phyloP scores from a whole-genome alignment of 2,113 vertebrate species.

The Lota lota region DNA sequence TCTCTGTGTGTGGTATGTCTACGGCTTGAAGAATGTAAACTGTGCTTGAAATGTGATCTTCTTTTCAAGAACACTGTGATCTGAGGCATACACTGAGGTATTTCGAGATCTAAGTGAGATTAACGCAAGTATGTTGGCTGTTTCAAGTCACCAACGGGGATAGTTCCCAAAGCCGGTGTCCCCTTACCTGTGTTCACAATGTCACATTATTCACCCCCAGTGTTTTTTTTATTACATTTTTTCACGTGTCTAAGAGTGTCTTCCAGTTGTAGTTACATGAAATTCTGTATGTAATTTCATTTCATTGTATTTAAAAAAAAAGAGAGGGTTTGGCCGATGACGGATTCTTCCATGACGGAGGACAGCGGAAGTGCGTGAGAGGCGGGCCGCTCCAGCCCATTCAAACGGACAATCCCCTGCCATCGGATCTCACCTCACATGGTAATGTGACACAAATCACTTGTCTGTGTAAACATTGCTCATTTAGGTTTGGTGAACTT shows the following conservation, averaged over 20 bases:
- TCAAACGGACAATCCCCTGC: slow-evolving; percentile 49
- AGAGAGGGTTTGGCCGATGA: no score
- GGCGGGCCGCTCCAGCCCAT: slow-evolving; percentile 29
- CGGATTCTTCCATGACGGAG: slow-evolving; percentile 2
- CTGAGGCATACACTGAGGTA: background rate
- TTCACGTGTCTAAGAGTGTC: no score
- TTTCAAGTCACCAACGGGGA: slow-evolving; percentile 22
- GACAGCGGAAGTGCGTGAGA: slow-evolving; percentile 46
- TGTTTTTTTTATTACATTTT: background rate
- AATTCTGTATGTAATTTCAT: background rate
- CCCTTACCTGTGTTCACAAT: background rate
- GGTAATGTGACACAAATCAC: slow-evolving; percentile 44
- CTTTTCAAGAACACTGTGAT: slow-evolving; percentile 8
- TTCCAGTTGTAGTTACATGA: background rate
- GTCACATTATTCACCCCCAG: background rate
- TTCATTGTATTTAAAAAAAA: no score
- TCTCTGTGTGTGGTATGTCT: slow-evolving; percentile 46
- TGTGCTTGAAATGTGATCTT: slow-evolving; percentile 48
- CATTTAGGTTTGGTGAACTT: slow-evolving; percentile 38
- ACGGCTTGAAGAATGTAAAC: slow-evolving; percentile 55
- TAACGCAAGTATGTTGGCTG: background rate
- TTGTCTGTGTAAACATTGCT: slow-evolving; percentile 59
- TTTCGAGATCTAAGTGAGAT: slow-evolving; percentile 40
- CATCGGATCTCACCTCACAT: slow-evolving; percentile 36
- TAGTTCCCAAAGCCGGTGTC: no score